Evolutionary conservation across 2,797 vertebrate species (phyloP).

Genomic region (Rhodeus uyekii): DNA sequence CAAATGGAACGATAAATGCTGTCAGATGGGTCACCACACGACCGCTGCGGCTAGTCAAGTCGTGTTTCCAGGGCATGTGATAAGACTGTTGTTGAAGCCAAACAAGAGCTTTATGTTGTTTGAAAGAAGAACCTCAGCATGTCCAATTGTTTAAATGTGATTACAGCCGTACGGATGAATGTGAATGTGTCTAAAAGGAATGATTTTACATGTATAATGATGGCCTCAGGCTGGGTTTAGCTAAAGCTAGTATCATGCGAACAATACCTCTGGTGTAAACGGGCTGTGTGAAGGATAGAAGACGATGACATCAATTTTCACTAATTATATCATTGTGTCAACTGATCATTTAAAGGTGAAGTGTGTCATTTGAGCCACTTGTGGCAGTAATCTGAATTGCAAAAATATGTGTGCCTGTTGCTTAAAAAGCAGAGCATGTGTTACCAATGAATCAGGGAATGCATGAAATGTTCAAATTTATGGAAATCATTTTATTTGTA

Average conservation of each 20-base stretch:
- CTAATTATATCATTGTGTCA: slow-evolving; percentile 18
- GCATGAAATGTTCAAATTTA: too few species aligned
- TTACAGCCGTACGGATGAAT: slow-evolving; percentile 47
- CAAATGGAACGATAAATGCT: slow-evolving; percentile 27
- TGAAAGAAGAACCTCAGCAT: slow-evolving; percentile 43
- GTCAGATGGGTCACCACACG: background rate
- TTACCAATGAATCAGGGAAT: background rate
- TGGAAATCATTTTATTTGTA: too few species aligned
- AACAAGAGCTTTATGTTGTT: slow-evolving; percentile 32
- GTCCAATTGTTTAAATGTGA: slow-evolving; percentile 53
- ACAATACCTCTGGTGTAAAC: slow-evolving; percentile 24
- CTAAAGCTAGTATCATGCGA: slow-evolving; percentile 17
- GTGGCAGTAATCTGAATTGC: background rate
- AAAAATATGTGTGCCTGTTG: background rate
- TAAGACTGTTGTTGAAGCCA: slow-evolving; percentile 9
- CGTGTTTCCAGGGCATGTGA: slow-evolving; percentile 30
- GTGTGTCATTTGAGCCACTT: background rate
- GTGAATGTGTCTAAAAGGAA: slow-evolving; percentile 54
- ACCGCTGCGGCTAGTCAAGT: background rate
- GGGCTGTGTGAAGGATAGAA: slow-evolving; percentile 16
- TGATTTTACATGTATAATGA: slow-evolving; percentile 53
- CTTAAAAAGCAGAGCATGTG: background rate
- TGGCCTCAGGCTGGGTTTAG: slow-evolving; percentile 52
- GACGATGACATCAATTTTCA: slow-evolving; percentile 25
- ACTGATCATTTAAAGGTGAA: background rate